phyloP scores from a whole-genome alignment of 2,797 vertebrate genomes.

The Chaetophractus vellerosus region DNA sequence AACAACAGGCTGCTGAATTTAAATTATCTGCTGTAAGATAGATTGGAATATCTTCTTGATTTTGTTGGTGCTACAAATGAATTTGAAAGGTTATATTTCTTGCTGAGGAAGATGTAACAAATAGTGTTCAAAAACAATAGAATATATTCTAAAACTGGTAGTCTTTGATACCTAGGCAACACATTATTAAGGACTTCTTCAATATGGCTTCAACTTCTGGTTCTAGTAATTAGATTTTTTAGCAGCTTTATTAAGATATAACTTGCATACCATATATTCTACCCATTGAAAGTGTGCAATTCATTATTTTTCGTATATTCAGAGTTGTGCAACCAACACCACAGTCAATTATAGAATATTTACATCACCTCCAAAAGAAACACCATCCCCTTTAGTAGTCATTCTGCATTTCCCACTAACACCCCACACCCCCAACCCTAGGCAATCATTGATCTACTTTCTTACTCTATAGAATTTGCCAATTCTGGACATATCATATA shows the following conservation, averaged over 20 bases:
- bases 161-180: slow-evolving; percentile 60
- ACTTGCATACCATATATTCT: not conserved
- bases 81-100: slow-evolving; percentile 72
- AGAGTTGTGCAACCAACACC: not conserved
- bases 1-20: slow-evolving; percentile 26
- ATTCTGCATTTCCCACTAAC: not conserved
- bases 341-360: not conserved
- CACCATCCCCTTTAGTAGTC: not conserved
- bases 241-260: slow-evolving; percentile 20
- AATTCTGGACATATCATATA: not conserved
- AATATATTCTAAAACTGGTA: slow-evolving; percentile 47
- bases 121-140: slow-evolving; percentile 73
- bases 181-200: slow-evolving; percentile 66
- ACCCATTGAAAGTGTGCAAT: not conserved
- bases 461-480: not conserved
- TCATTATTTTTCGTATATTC: not conserved
- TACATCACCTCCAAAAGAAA: not conserved
- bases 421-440: not conserved
- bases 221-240: slow-evolving; percentile 62
- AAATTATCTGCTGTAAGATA: slow-evolving; percentile 60
- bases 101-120: slow-evolving; percentile 75
- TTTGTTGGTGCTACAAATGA: slow-evolving; percentile 69
- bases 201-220: slow-evolving; percentile 72
- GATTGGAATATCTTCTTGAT: slow-evolving; percentile 70
- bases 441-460: not conserved